Percentiles rank a stretch among this genome's conserved stretches.
Evolutionary conservation across 2,113 vertebrate species (phyloP).

Genomic region (Aegotheles bennettii): DNA sequence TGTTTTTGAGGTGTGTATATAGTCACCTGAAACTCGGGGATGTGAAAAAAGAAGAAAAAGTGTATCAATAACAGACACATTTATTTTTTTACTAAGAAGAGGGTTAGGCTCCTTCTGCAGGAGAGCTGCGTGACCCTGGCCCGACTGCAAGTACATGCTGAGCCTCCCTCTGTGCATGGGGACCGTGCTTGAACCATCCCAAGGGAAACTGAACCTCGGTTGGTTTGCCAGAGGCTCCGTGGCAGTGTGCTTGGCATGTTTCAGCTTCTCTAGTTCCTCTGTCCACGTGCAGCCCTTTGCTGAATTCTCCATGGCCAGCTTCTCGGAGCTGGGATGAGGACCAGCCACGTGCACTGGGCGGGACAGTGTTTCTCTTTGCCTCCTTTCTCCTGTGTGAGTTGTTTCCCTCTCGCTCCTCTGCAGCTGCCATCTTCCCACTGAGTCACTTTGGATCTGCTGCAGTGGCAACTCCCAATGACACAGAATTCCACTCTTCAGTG

Average conservation of each 20-base stretch:
- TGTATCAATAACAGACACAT: background rate
- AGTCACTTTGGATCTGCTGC: background rate
- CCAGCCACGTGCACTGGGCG: background rate
- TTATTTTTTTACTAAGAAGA: background rate
- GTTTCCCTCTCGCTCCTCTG: background rate
- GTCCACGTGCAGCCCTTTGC: background rate
- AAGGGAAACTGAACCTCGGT: background rate
- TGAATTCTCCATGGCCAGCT: background rate
- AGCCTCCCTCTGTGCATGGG: background rate
- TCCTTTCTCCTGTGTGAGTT: background rate
- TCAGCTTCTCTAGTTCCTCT: background rate
- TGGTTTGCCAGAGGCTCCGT: background rate
- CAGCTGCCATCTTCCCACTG: background rate
- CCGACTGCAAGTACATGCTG: background rate
- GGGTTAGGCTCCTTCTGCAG: background rate
- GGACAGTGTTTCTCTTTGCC: background rate
- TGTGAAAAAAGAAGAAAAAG: background rate
- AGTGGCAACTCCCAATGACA: background rate
- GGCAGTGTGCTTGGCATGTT: no score
- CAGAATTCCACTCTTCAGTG: background rate
- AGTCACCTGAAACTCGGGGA: background rate
- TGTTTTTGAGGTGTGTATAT: background rate
- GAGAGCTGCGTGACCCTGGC: background rate
- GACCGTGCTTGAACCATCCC: rapidly evolving
- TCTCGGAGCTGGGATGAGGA: background rate